Conservation (phyloP, 2,888 invertebrate genomes). For the Scelioninae gen. 1 region DNA sequence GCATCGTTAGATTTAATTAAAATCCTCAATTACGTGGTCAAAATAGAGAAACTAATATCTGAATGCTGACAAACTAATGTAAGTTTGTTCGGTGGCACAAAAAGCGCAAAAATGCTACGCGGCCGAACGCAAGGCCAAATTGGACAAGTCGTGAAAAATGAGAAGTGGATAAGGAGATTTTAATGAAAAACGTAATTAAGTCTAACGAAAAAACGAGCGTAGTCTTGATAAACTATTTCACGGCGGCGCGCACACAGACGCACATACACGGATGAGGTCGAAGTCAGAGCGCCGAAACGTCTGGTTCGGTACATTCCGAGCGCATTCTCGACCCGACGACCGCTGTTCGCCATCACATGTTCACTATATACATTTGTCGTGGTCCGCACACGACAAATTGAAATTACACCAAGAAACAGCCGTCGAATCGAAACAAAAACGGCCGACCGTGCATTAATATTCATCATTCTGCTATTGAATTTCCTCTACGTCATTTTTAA, state of each 20-base stretch:
- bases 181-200: slow-evolving; percentile 69
- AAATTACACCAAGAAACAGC: slow-evolving; percentile 55
- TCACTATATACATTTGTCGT: too few species aligned
- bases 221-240: slow-evolving; percentile 62
- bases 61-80: slow-evolving; percentile 43
- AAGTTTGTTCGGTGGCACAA: slow-evolving; percentile 40
- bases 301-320: too few species aligned
- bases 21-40: slow-evolving; percentile 26
- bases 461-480: slow-evolving; percentile 30
- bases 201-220: slow-evolving; percentile 53
- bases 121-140: slow-evolving; percentile 41
- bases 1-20: slow-evolving; percentile 35
- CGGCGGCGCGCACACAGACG: slow-evolving; percentile 26
- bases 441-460: slow-evolving; percentile 40
- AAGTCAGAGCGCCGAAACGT: too few species aligned
- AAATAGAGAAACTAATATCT: slow-evolving; percentile 51
- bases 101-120: slow-evolving; percentile 39
- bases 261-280: too few species aligned
- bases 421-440: slow-evolving; percentile 58
- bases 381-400: slow-evolving; percentile 58
- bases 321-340: too few species aligned
- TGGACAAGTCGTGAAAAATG: slow-evolving; percentile 63
- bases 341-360: too few species aligned
- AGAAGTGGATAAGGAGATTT: slow-evolving; percentile 66
- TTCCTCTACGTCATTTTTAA: slow-evolving; percentile 23